Evolutionary conservation across 1,140 invertebrate genomes (phyloP).

Genomic region (Drosophila tani): DNA sequence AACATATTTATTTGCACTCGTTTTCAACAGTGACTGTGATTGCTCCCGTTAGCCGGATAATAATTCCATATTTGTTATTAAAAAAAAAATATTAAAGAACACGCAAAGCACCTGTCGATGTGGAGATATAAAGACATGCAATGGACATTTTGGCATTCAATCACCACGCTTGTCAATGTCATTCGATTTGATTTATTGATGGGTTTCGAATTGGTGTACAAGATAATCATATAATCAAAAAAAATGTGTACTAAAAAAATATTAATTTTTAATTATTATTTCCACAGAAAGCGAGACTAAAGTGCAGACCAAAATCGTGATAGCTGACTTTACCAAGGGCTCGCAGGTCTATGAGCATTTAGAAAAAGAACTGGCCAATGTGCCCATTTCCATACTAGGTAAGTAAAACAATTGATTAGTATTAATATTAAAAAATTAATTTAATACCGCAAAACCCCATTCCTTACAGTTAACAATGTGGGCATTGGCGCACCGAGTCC

Average conservation of each 20-base stretch:
- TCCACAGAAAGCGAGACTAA: slow-evolving; percentile 80
- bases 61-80: not conserved
- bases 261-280: not conserved
- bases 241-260: not conserved
- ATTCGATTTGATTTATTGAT: not conserved
- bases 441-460: not conserved
- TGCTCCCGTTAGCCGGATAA: slow-evolving; percentile 4
- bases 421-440: no score
- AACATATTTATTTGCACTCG: not conserved
- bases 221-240: not conserved
- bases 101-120: slow-evolving; percentile 9
- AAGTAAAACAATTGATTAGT: slow-evolving; percentile 53
- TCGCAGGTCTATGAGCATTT: slow-evolving; percentile 89
- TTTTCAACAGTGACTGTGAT: not conserved
- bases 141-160: not conserved
- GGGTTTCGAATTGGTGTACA: not conserved
- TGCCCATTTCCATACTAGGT: slow-evolving; percentile 93
- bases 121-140: slow-evolving; percentile 2
- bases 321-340: slow-evolving; percentile 92
- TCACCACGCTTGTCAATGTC: not conserved
- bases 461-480: slow-evolving; percentile 94
- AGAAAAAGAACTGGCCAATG: slow-evolving; percentile 88
- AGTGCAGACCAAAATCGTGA: slow-evolving; percentile 90
- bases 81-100: slow-evolving; percentile 7
- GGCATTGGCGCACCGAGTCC: slow-evolving; percentile 92